Conservation (phyloP, 2,113 vertebrate genomes). For the Tupaia tana region DNA sequence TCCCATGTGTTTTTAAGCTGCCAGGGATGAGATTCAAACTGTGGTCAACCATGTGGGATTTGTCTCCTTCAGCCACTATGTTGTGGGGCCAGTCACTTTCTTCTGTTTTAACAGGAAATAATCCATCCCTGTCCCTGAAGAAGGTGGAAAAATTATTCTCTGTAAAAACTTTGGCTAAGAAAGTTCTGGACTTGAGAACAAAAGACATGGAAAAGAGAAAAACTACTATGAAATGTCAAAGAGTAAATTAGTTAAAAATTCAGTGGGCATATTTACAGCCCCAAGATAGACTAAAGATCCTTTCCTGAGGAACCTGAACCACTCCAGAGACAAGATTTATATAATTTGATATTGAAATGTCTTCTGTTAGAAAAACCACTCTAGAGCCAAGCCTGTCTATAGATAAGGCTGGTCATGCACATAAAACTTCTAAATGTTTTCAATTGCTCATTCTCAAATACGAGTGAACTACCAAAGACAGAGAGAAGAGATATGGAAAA, state of each 20-base stretch:
- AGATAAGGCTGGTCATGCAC: neutral
- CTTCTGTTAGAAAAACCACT: neutral
- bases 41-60: too few relatives aligned
- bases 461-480: neutral
- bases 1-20: too few relatives aligned
- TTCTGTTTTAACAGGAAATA: neutral
- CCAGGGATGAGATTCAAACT: too few relatives aligned
- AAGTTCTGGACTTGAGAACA: neutral
- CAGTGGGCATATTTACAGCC: neutral
- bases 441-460: neutral
- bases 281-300: neutral
- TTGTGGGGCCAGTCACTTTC: neutral
- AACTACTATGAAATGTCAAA: neutral
- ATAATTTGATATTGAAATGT: neutral
- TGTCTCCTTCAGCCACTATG: too few relatives aligned
- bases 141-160: neutral
- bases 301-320: neutral
- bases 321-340: neutral
- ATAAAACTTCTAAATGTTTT: neutral
- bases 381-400: neutral
- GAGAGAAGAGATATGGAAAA: neutral
- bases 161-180: neutral
- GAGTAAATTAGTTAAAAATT: neutral
- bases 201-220: neutral
- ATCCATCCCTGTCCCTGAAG: neutral